Percentiles rank a stretch among this genome's conserved stretches.
These are phyloP conservation scores for Cyclura pinguis DNA, from an alignment of 2,797 vertebrate species.

Conservation along the genomic window DNA sequence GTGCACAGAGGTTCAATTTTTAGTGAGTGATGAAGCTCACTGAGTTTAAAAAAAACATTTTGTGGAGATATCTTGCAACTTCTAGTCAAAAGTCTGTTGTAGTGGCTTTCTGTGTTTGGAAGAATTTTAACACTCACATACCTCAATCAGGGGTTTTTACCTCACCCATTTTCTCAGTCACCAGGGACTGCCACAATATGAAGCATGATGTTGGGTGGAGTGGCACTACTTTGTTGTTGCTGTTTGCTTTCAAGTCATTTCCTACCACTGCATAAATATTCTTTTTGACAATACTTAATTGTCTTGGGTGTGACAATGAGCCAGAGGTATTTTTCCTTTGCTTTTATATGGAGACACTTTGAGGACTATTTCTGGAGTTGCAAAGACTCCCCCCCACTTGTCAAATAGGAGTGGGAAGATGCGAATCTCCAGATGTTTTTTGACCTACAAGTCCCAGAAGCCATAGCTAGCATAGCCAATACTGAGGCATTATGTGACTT, in stretches of 20 bases:
- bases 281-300: not conserved
- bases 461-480: no score
- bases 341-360: not conserved
- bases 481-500: no score
- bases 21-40: not conserved
- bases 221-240: not conserved
- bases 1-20: not conserved
- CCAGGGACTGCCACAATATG: not conserved
- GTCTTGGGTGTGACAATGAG: not conserved
- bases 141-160: not conserved
- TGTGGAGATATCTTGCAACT: not conserved
- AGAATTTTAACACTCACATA: not conserved
- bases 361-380: not conserved
- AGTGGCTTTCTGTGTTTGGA: not conserved
- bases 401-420: not conserved
- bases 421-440: no score
- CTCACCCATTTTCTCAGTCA: not conserved
- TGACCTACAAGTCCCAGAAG: no score
- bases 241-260: no score
- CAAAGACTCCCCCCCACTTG: not conserved
- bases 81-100: not conserved
- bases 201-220: not conserved
- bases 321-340: not conserved
- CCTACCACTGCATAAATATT: not conserved
- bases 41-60: not conserved